Percentiles rank a stretch among this genome's conserved stretches.
Conservation (phyloP, 1,140 invertebrate genomes). For the Hylyphantes graminicola region DNA sequence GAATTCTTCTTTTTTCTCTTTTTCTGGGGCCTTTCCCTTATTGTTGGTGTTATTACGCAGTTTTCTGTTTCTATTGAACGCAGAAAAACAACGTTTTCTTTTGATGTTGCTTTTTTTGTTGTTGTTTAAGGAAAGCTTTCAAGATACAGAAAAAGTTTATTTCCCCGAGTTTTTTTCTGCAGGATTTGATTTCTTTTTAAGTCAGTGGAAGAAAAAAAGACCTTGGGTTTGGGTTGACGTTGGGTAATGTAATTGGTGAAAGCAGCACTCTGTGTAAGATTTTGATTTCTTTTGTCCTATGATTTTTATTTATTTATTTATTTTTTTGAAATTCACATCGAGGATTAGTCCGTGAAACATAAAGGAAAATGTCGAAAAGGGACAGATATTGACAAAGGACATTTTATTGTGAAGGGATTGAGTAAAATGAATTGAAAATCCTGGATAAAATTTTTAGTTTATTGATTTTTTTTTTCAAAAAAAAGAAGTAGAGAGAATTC, state of each 20-base stretch:
- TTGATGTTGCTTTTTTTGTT: not conserved
- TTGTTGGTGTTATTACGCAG: not conserved
- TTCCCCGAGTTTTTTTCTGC: slow-evolving; percentile 2
- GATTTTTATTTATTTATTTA: no score
- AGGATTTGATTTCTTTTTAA: slow-evolving; percentile 19
- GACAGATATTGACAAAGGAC: no score
- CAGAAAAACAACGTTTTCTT: slow-evolving; percentile 23
- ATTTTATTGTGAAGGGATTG: no score
- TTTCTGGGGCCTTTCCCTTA: not conserved
- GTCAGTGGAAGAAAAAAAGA: not conserved
- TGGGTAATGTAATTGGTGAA: slow-evolving; percentile 14
- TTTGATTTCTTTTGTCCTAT: no score
- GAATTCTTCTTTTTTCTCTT: not conserved
- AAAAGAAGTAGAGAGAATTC: no score
- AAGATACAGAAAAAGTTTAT: not conserved
- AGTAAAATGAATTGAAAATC: no score
- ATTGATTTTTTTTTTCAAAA: no score
- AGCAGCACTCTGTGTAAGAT: not conserved
- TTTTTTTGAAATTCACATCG: no score
- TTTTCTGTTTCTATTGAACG: slow-evolving; percentile 10
- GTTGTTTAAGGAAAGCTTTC: not conserved
- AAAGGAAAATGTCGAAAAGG: no score
- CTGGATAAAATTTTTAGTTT: no score
- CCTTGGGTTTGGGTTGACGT: not conserved
- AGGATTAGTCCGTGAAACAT: no score